Percentiles rank a stretch among this genome's conserved stretches.
phyloP scores from a whole-genome alignment of 1,140 invertebrate species.

The Drosophila nigromelanica region DNA sequence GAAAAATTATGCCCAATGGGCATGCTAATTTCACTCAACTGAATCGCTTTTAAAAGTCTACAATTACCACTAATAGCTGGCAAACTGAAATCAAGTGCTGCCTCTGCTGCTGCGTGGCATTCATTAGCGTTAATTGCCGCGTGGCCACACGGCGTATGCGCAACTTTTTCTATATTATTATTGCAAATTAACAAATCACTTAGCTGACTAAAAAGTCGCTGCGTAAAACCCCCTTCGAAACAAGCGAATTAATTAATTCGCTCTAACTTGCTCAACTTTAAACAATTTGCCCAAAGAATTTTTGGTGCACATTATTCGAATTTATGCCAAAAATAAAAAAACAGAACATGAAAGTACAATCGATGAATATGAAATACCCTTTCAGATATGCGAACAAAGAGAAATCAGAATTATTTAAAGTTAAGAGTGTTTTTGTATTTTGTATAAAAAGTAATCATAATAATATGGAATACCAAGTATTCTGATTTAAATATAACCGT shows the following conservation, averaged over 20 bases:
- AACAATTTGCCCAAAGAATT: slow-evolving; percentile 61
- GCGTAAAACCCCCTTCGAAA: slow-evolving; percentile 31
- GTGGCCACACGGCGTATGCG: slow-evolving; percentile 49
- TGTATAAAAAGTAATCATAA: not conserved
- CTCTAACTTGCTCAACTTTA: slow-evolving; percentile 72
- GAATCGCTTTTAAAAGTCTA: slow-evolving; percentile 64
- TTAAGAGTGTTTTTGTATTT: not conserved
- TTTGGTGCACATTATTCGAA: slow-evolving; percentile 52
- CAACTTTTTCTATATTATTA: slow-evolving; percentile 58
- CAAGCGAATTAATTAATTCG: slow-evolving; percentile 76
- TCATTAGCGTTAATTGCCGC: slow-evolving; percentile 73
- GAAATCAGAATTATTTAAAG: not conserved
- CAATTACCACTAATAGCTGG: slow-evolving; percentile 77
- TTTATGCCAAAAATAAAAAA: slow-evolving; percentile 34
- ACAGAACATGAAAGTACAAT: not conserved
- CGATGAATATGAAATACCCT: not conserved
- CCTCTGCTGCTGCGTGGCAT: slow-evolving; percentile 33
- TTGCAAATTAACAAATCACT: slow-evolving; percentile 79
- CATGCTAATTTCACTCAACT: slow-evolving; percentile 76
- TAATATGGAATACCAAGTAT: not conserved
- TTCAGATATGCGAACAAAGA: not conserved
- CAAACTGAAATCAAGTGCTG: slow-evolving; percentile 55
- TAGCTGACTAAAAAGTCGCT: slow-evolving; percentile 38
- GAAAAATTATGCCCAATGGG: slow-evolving; percentile 73
- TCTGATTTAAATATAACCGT: not conserved